These are phyloP conservation scores for Halcyon smyrnensis DNA, from an alignment of 2,797 vertebrate genomes.

Conservation along the genomic window DNA sequence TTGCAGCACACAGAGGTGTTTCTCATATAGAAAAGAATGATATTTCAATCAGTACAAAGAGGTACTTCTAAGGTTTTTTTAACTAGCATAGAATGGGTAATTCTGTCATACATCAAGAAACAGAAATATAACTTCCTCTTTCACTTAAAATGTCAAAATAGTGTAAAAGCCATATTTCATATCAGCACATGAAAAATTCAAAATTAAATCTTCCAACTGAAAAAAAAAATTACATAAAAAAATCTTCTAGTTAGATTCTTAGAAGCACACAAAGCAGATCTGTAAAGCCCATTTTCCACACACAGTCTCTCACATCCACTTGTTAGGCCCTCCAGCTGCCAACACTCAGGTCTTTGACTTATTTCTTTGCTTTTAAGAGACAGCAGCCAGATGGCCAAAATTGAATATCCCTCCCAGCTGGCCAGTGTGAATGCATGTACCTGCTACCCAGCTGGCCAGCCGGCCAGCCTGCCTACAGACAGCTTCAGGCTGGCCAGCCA, in stretches of 20 bases:
- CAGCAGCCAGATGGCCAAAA: conserved; percentile 23
- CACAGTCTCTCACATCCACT: not conserved
- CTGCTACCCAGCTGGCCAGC: not conserved
- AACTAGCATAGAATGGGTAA: accelerated
- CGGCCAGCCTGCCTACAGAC: not conserved
- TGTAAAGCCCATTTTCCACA: not conserved
- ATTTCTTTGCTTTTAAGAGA: not conserved
- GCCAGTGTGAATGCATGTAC: not conserved
- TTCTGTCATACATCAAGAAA: not conserved
- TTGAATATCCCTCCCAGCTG: not conserved
- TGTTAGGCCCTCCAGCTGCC: conserved; percentile 5
- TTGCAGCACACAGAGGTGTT: not conserved
- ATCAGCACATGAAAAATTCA: not conserved
- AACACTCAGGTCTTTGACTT: not conserved
- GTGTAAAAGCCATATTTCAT: not conserved
- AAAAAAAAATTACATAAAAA: not conserved
- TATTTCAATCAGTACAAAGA: not conserved
- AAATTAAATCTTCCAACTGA: accelerated
- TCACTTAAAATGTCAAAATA: not conserved
- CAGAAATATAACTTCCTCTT: not conserved
- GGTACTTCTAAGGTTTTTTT: not conserved
- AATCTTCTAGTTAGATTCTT: not conserved
- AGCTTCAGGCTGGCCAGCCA: not conserved
- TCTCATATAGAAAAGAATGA: not conserved
- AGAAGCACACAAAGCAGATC: not conserved